phyloP scores from a whole-genome alignment of 2,797 vertebrate genomes.

The Gallirallus australis region DNA sequence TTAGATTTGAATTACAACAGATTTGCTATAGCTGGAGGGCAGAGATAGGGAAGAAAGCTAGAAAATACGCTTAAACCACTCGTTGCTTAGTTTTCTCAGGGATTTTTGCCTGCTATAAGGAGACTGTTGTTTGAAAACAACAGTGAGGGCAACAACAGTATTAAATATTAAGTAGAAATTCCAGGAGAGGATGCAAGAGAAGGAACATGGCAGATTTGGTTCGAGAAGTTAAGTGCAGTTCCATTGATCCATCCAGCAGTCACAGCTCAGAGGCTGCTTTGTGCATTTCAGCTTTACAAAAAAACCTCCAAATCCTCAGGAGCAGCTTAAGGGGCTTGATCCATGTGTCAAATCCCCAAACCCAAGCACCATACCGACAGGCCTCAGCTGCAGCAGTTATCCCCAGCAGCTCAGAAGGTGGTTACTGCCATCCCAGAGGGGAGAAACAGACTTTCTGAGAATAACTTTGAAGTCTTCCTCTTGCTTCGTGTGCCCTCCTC shows the following conservation, averaged over 20 bases:
- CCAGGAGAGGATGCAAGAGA: not conserved
- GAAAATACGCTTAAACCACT: not conserved
- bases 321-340: conserved; percentile 42
- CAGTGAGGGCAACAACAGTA: not conserved
- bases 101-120: not conserved
- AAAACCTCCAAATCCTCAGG: conserved; percentile 36
- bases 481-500: not conserved
- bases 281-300: conserved; percentile 32
- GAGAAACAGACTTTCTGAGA: not conserved
- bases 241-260: conserved; percentile 35
- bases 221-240: not conserved
- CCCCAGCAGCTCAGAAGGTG: not conserved
- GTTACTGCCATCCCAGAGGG: not conserved
- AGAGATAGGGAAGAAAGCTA: conserved; percentile 4
- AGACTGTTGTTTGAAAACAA: conserved; percentile 7
- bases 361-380: not conserved
- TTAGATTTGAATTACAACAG: conserved; percentile 34
- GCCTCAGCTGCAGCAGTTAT: not conserved
- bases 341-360: conserved; percentile 39
- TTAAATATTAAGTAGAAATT: not conserved
- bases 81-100: not conserved
- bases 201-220: not conserved
- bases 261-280: conserved; percentile 24
- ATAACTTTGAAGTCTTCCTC: not conserved
- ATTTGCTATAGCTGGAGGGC: not conserved